Percentiles rank a stretch among this genome's conserved stretches.
phyloP scores from a whole-genome alignment of 2,888 invertebrate genomes.

The Sarcophaga rosellei region DNA sequence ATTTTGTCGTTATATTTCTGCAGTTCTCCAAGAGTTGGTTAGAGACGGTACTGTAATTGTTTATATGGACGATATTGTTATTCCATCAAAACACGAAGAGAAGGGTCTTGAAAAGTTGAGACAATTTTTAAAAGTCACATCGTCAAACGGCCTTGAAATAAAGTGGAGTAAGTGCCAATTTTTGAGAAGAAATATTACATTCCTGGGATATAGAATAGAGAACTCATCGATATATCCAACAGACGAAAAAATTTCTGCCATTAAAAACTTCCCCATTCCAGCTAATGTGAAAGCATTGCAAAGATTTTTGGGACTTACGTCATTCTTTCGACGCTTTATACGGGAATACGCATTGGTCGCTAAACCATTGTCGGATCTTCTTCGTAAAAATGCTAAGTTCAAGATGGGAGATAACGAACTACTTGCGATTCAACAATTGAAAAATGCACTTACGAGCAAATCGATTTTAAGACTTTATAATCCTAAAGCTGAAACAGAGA shows the following conservation, averaged over 20 bases:
- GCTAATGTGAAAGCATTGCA: slow-evolving; percentile 48
- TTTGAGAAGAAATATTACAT: no score
- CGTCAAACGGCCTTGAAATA: no score
- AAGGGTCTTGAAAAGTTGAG: slow-evolving; percentile 35
- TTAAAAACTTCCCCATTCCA: slow-evolving; percentile 47
- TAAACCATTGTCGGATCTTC: slow-evolving; percentile 57
- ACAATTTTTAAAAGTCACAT: slow-evolving; percentile 25
- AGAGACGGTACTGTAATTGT: slow-evolving; percentile 37
- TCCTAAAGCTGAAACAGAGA: no score
- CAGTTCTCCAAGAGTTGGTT: slow-evolving; percentile 37
- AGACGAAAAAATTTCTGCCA: no score
- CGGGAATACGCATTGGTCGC: slow-evolving; percentile 43
- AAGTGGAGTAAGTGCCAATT: no score
- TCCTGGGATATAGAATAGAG: no score
- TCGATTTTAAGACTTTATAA: no score
- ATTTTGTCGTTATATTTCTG: slow-evolving; percentile 50
- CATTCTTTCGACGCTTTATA: slow-evolving; percentile 64
- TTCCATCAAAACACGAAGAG: slow-evolving; percentile 54
- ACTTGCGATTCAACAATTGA: no score
- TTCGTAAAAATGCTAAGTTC: slow-evolving; percentile 67
- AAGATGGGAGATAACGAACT: slow-evolving; percentile 37
- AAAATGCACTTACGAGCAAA: no score
- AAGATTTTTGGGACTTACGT: slow-evolving; percentile 64
- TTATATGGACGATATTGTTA: slow-evolving; percentile 67
- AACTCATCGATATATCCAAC: no score